Base-by-base conservation (phyloP, 2,113 vertebrate species). In the Excalfactoria chinensis region DNA sequence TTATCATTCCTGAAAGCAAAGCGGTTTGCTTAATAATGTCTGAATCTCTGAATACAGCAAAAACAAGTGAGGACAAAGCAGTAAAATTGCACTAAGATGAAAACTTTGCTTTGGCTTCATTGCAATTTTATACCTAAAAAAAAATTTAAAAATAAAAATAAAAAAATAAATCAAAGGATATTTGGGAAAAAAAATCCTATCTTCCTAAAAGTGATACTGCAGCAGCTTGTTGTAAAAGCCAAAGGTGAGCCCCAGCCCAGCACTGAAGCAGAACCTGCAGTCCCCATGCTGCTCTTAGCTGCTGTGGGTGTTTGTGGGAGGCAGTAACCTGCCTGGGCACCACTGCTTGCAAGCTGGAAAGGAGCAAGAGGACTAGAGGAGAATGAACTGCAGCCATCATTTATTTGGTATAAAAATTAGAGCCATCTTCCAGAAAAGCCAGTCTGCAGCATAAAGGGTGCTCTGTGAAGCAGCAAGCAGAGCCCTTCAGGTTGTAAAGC, bases 321-420 rank as follows among this genome's bases (percentile, higher is more conserved):
- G 17, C 71, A 84, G 23, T 1, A 0, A 79, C 82, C 64, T 49
- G 71, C 51, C 58, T 86, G 13, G 21, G 48, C 21, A 55, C 55
- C 68, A 76, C 3, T 11, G 68, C 28, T 32, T 70, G 72, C 44
- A 88, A 89, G 60, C 55, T 7, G 7, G 82, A 62, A 85, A 88
- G 79, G 19, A 93, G 89, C 41, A 51, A 89, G 76, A 3, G 15
- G n/a, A 55, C 66, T 51, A 55, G 79, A 85, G 25, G 17, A 25
- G 79, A 89, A 63, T 63, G n/a, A 91, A 87, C 69, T 0, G 3
- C 25, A 77, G 62, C 15, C 21, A 7, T 23, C 2, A 0, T 77
- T 91, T 87, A 79, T 83, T 91, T 37, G 37, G 64, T 93, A 88
- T 17, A 91, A 96, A 95, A 95, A 77, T 87, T 82, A 73, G 46